Conservation (phyloP, 2,113 vertebrate genomes). For the Narcine bancroftii region DNA sequence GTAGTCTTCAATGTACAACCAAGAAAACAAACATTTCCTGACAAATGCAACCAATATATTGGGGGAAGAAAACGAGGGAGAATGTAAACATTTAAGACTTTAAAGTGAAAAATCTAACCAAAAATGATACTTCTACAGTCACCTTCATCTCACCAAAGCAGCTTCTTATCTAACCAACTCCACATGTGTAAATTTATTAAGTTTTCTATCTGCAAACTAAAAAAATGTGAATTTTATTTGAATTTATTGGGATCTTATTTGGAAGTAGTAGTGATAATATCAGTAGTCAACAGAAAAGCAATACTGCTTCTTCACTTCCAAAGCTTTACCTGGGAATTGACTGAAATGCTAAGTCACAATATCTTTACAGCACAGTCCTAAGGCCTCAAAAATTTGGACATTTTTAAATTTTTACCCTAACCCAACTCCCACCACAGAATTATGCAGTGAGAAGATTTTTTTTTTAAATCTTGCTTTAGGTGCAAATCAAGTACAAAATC, state of each 20-base stretch:
- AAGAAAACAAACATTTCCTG: slow-evolving; percentile 22
- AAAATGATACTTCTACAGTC: background rate
- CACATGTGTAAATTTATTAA: background rate
- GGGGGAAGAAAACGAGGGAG: background rate
- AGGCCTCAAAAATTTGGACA: background rate
- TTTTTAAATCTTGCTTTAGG: background rate
- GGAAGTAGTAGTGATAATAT: background rate
- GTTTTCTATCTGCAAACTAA: background rate
- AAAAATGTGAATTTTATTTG: background rate
- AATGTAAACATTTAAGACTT: slow-evolving; percentile 14
- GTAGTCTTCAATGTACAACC: background rate
- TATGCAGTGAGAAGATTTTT: background rate
- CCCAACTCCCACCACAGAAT: background rate
- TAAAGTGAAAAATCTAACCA: slow-evolving; percentile 1
- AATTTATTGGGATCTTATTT: background rate
- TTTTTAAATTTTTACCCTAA: no score
- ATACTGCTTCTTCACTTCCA: background rate
- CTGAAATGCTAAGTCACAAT: background rate
- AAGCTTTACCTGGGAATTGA: background rate
- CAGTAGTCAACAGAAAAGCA: background rate
- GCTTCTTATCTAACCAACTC: background rate
- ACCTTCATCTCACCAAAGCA: background rate
- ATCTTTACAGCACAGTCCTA: background rate
- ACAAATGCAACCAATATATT: background rate
- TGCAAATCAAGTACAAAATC: slow-evolving; percentile 14